Conservation (phyloP, 2,113 vertebrate genomes). For the Calidris pygmaea region DNA sequence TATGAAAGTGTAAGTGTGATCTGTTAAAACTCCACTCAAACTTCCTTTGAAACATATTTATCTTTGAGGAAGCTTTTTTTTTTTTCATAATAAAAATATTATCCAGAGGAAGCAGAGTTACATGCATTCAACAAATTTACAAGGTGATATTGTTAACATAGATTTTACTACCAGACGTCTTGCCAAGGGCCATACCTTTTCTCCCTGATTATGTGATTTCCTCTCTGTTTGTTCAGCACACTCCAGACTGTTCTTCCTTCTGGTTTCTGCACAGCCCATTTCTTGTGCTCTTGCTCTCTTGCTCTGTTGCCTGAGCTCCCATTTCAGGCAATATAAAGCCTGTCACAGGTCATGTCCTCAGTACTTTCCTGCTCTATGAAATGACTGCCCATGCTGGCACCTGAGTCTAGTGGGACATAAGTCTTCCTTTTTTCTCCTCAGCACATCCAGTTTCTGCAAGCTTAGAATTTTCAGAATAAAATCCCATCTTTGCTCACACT, state of each 20-base stretch:
- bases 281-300: background rate
- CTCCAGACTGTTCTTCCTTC: background rate
- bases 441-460: background rate
- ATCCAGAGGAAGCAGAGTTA: background rate
- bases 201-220: background rate
- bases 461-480: background rate
- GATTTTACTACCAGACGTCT: slow-evolving; percentile 16
- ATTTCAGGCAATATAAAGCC: background rate
- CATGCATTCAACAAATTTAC: slow-evolving; percentile 24
- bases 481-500: background rate
- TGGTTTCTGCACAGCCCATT: background rate
- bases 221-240: background rate
- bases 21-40: background rate
- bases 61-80: background rate
- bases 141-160: background rate
- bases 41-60: background rate
- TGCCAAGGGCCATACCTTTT: background rate
- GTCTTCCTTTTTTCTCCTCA: background rate
- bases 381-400: background rate
- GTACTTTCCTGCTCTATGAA: background rate
- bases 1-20: background rate
- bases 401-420: background rate
- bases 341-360: background rate
- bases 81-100: background rate
- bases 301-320: background rate